Evolutionary conservation across 2,888 invertebrate species (phyloP), one percentile per base, ranked within the genome.

Genomic region (Drosophila robusta): DNA sequence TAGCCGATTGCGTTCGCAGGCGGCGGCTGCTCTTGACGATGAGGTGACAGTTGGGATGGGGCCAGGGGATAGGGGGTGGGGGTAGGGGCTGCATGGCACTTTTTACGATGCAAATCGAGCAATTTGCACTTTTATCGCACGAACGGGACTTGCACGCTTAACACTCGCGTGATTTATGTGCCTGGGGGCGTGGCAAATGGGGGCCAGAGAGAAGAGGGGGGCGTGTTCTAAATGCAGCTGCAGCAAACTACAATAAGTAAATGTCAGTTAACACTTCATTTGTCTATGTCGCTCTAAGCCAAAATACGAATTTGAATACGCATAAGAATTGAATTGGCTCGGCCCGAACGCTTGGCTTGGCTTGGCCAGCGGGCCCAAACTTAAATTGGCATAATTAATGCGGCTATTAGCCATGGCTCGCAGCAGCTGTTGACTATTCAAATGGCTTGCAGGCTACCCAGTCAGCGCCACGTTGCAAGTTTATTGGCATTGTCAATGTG

Each of bases 221-320:
- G 42, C n/a, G 11, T 14, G 16, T 24, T 2, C 18, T n/a, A 47
- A 24, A 24, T 50, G 49, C 39, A 41, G 41, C 32, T 47, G 29
- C 38, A 12, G 63, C 63, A 44, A 24, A n/a, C 36, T n/a, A 68
- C 61, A 86, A 83, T 80, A 64, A 67, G 78, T 73, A 74, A 82
- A 87, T 87, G 87, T 71, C 89, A 87, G 89, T 80, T 87, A 78
- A 65, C 89, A 85, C 81, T 85, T 87, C 87, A 89, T 85, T 89
- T 85, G 85, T 85, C 87, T 80, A 56, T 70, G 85, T 87, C 84
- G 65, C 72, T 63, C 38, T 44, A 69, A 70, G 65, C 56, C 63
- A 47, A 75, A 87, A 67, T 84, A 11, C 81, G 75, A 78, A 84
- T 84, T 83, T 78, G 73, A 89, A 86, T 83, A 68, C 65, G 75